These are phyloP conservation scores for Eulacestoma nigropectus DNA, from an alignment of 2,113 vertebrate genomes.

Conservation along the genomic window DNA sequence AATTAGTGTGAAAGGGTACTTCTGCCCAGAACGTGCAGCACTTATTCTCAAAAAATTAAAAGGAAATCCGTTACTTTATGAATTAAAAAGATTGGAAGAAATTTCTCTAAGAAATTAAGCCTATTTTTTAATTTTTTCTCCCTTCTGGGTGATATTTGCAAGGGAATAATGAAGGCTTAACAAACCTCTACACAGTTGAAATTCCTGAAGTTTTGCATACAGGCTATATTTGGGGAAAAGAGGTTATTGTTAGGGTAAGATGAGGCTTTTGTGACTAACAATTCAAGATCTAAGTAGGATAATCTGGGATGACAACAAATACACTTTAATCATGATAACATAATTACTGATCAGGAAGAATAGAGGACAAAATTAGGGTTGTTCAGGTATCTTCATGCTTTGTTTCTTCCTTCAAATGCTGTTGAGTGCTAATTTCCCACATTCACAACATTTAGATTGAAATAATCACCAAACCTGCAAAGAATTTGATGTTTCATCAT, in stretches of 20 bases:
- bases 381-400: neutral
- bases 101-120: neutral
- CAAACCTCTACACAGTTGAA: neutral
- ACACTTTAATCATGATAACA: neutral
- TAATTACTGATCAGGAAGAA: neutral
- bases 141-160: neutral
- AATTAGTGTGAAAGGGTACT: neutral
- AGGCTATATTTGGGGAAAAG: neutral
- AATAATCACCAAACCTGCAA: neutral
- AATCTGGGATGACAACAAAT: constrained; percentile 2
- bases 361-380: neutral
- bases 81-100: neutral
- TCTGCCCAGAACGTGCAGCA: accelerated
- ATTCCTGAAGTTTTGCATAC: neutral
- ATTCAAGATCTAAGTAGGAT: neutral
- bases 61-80: neutral
- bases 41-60: neutral
- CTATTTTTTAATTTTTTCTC: neutral
- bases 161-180: neutral
- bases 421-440: neutral
- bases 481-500: neutral
- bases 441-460: neutral
- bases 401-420: neutral
- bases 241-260: neutral
- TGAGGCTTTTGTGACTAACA: neutral